A percentile compares a stretch with the other conserved stretches of the same genome.
These are phyloP conservation scores for Cavia porcellus DNA, from an alignment of 2,113 vertebrate species.

Conservation along the genomic window DNA sequence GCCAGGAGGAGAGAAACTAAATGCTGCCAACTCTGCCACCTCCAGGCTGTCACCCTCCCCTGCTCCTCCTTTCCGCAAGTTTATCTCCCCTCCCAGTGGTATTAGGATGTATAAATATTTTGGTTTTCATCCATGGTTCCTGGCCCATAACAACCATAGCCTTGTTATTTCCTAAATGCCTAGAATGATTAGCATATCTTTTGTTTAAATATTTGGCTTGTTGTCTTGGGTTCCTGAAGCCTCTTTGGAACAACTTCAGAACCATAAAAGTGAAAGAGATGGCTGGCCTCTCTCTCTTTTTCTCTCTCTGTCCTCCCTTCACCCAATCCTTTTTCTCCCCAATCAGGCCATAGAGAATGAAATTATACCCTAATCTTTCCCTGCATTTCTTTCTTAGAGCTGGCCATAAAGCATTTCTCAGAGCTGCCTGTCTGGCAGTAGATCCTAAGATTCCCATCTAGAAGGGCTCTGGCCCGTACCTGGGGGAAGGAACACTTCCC, in stretches of 20 bases:
- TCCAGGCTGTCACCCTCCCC: not conserved
- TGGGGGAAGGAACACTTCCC: not conserved
- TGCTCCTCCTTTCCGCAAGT: not conserved
- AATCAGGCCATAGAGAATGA: not conserved
- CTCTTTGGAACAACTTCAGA: not conserved
- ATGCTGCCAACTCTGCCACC: not conserved
- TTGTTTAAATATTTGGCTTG: not conserved
- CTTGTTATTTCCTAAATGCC: not conserved
- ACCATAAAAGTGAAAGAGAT: not conserved
- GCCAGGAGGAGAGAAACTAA: not conserved
- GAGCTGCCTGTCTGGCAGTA: too few species aligned
- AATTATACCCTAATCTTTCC: not conserved
- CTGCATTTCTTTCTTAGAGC: not conserved
- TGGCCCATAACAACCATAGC: not conserved
- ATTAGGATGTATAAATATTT: not conserved
- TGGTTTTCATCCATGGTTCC: not conserved
- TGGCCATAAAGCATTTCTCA: not conserved
- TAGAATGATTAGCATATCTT: not conserved
- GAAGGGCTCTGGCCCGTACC: not conserved
- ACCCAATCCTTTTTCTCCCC: not conserved
- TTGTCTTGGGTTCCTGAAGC: not conserved
- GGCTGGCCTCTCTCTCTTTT: too few species aligned
- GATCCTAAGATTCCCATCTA: not conserved
- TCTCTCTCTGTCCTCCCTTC: not conserved
- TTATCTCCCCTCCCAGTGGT: too few species aligned